Evolutionary conservation across 2,113 vertebrate genomes (phyloP).

Genomic region (Neotoma lepida): DNA sequence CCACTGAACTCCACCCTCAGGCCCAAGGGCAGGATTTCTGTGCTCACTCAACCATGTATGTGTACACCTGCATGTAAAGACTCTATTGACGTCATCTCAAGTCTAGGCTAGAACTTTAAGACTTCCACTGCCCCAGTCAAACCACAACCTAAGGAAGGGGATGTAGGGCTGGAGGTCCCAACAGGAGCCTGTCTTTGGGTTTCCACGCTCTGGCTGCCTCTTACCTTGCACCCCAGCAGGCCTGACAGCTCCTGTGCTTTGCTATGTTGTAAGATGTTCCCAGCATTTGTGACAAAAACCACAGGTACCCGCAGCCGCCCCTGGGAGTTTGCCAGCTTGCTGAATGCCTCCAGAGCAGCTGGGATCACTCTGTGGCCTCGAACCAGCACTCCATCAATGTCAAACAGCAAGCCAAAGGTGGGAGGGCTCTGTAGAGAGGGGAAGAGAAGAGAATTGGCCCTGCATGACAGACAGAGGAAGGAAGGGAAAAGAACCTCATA

Average conservation of each 20-base stretch:
- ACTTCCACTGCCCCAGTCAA: not conserved
- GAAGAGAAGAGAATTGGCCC: not conserved
- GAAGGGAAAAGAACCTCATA: not conserved
- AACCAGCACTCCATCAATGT: slow-evolving; percentile 96
- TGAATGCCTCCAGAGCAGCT: slow-evolving; percentile 92
- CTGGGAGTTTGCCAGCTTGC: slow-evolving; percentile 84
- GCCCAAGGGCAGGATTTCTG: not conserved
- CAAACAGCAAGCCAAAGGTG: slow-evolving; percentile 94
- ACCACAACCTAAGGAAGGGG: not conserved
- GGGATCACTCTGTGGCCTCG: slow-evolving; percentile 92
- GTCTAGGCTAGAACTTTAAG: not conserved
- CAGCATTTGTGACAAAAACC: slow-evolving; percentile 97
- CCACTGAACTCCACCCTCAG: not conserved
- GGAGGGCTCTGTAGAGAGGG: slow-evolving; percentile 79
- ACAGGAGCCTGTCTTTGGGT: not conserved
- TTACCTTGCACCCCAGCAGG: slow-evolving; percentile 92
- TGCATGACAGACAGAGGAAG: not conserved
- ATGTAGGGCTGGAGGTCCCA: not conserved
- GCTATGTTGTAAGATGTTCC: slow-evolving; percentile 90
- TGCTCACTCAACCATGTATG: not conserved
- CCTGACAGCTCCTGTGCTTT: slow-evolving; percentile 92
- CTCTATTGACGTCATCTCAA: not conserved
- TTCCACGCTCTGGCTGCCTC: not conserved
- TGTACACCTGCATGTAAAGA: not conserved
- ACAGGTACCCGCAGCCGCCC: slow-evolving; percentile 94